These are phyloP conservation scores for Tragopan temminckii DNA, from an alignment of 2,797 vertebrate genomes.

Conservation along the genomic window DNA sequence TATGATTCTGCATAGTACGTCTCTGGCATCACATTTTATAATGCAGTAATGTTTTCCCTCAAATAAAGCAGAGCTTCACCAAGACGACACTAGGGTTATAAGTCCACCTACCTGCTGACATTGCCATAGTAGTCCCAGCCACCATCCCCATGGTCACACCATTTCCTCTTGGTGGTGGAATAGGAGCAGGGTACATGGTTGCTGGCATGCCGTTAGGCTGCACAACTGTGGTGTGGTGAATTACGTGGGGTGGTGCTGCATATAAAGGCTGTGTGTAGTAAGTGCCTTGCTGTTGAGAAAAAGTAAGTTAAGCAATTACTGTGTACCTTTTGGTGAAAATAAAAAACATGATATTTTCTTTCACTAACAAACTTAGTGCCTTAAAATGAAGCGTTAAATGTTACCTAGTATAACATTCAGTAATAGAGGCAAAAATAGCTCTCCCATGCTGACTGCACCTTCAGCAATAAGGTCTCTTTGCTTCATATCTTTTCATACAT, in stretches of 20 bases:
- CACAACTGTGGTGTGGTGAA: conserved; percentile 99
- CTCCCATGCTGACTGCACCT: background rate
- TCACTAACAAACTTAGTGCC: background rate
- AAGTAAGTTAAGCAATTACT: background rate
- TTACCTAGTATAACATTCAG: too few relatives aligned
- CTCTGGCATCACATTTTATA: background rate
- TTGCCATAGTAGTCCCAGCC: conserved; percentile 98
- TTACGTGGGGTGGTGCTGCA: conserved; percentile 96
- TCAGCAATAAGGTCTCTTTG: background rate
- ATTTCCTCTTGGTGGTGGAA: conserved; percentile 87
- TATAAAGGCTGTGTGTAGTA: conserved; percentile 98
- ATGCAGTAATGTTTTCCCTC: rapidly evolving
- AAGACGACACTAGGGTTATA: rapidly evolving
- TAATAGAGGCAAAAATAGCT: background rate
- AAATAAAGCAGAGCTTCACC: rapidly evolving
- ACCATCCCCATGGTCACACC: conserved; percentile 98
- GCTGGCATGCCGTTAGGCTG: conserved; percentile 98
- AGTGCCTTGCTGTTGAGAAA: conserved; percentile 90
- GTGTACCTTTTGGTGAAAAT: background rate
- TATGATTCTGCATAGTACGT: rapidly evolving
- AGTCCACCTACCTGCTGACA: conserved; percentile 92
- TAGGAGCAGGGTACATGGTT: conserved; percentile 92
- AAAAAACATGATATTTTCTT: background rate
- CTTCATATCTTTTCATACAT: background rate
- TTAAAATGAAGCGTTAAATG: too few relatives aligned